phyloP scores from a whole-genome alignment of 2,797 vertebrate species.

The Saguinus oedipus region DNA sequence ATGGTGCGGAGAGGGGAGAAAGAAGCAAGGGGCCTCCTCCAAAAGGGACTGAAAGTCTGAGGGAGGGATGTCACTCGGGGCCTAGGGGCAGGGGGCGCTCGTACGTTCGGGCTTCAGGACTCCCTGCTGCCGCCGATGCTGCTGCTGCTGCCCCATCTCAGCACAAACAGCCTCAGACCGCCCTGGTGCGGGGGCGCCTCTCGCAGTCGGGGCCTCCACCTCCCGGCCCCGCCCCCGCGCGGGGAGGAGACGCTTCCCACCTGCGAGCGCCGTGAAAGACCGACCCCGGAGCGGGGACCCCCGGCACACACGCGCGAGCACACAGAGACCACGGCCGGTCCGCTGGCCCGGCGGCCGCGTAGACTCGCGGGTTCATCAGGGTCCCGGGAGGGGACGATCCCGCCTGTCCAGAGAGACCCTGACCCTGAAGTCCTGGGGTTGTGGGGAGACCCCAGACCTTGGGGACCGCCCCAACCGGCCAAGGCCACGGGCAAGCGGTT shows the following conservation, averaged over 20 bases:
- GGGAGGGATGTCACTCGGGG: slow-evolving; percentile 14
- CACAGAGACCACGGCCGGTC: not conserved
- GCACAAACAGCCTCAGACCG: slow-evolving; percentile 56
- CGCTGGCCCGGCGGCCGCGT: not conserved
- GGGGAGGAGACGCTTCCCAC: slow-evolving; percentile 35
- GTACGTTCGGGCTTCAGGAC: slow-evolving; percentile 23
- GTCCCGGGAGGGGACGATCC: not conserved
- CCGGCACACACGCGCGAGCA: not conserved
- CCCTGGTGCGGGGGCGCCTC: slow-evolving; percentile 61
- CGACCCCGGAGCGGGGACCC: slow-evolving; percentile 50
- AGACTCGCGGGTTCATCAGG: not conserved
- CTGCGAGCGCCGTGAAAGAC: slow-evolving; percentile 38
- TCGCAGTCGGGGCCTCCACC: slow-evolving; percentile 14
- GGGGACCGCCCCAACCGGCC: not conserved
- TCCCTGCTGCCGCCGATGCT: not conserved
- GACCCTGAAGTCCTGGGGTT: not conserved
- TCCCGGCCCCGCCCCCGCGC: slow-evolving; percentile 54
- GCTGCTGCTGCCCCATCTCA: slow-evolving; percentile 1
- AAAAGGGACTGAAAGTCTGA: not conserved
- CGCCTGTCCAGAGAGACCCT: not conserved
- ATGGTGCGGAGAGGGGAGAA: not conserved
- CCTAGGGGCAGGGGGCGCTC: slow-evolving; percentile 70
- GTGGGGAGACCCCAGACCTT: not conserved
- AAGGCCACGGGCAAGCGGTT: not conserved
- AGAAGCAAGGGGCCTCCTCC: not conserved